Percentiles rank a stretch among this genome's conserved stretches.
Evolutionary conservation across 2,113 vertebrate genomes (phyloP).

Genomic region (Phyllostomus hastatus): DNA sequence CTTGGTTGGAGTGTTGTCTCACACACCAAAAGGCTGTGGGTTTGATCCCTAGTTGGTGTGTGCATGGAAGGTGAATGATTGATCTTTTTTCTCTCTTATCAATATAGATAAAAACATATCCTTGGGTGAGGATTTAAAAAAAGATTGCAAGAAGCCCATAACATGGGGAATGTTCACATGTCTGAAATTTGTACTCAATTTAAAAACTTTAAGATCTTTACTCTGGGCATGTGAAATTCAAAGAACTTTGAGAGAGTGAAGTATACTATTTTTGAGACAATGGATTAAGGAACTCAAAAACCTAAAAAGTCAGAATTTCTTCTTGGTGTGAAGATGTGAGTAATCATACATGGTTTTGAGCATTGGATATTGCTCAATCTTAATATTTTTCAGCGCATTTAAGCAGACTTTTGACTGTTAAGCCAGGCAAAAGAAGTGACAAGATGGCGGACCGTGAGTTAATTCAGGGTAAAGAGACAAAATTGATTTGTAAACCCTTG

Average conservation of each 20-base stretch:
- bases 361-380: constrained; percentile 89
- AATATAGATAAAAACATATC: neutral
- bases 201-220: constrained; percentile 97
- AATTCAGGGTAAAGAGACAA: constrained; percentile 87
- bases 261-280: constrained; percentile 99
- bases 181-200: constrained; percentile 99
- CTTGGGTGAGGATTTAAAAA: constrained; percentile 17
- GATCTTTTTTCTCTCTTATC: neutral
- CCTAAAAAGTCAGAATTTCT: constrained; percentile 99
- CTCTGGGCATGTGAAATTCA: constrained; percentile 99
- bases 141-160: constrained; percentile 96
- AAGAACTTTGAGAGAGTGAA: constrained; percentile 98
- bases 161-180: constrained; percentile 99
- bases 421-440: constrained; percentile 85
- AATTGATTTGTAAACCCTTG: constrained; percentile 91
- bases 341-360: constrained; percentile 93
- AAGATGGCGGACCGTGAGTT: constrained; percentile 84
- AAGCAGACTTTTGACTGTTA: constrained; percentile 91
- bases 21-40: neutral
- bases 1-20: neutral
- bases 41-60: neutral
- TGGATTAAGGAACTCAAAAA: constrained; percentile 99
- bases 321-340: constrained; percentile 97
- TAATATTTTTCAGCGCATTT: constrained; percentile 89
- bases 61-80: neutral